Evolutionary conservation across 2,888 invertebrate genomes (phyloP).

Genomic region (Drosophila mercatorum): DNA sequence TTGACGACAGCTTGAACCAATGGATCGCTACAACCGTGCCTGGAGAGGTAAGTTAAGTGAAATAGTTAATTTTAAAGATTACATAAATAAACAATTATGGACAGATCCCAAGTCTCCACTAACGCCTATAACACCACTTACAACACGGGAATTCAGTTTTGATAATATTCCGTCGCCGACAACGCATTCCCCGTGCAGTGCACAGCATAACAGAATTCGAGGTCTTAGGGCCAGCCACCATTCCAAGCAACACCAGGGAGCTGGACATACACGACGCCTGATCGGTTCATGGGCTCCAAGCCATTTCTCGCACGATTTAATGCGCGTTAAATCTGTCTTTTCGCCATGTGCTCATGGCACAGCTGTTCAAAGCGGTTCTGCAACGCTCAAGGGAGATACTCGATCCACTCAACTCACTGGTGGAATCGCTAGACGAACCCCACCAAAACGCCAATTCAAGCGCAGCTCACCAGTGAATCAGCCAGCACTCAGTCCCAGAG

Average conservation of each 20-base stretch:
- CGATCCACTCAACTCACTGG: background rate
- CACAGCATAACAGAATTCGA: background rate
- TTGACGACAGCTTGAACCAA: constrained; percentile 3
- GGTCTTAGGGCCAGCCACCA: constrained; percentile 5
- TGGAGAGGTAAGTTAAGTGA: constrained; percentile 56
- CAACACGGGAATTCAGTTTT: constrained; percentile 61
- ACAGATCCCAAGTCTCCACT: constrained; percentile 71
- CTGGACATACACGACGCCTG: background rate
- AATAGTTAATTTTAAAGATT: background rate
- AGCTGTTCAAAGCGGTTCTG: background rate
- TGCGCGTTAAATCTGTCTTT: constrained; percentile 52
- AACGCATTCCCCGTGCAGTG: constrained; percentile 14
- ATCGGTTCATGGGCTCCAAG: constrained; percentile 4
- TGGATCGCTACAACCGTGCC: constrained; percentile 67
- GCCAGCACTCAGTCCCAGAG: constrained; percentile 64
- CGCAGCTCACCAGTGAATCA: constrained; percentile 58
- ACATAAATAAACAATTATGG: background rate
- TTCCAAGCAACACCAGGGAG: background rate
- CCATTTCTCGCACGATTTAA: constrained; percentile 52
- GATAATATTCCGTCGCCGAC: constrained; percentile 32
- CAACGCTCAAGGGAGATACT: background rate
- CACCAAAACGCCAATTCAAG: constrained; percentile 33
- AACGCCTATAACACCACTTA: constrained; percentile 69
- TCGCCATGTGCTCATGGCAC: constrained; percentile 51
- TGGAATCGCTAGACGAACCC: background rate